Base-by-base conservation (phyloP, 2,797 vertebrate genomes). In the Gambelia wislizenii region DNA sequence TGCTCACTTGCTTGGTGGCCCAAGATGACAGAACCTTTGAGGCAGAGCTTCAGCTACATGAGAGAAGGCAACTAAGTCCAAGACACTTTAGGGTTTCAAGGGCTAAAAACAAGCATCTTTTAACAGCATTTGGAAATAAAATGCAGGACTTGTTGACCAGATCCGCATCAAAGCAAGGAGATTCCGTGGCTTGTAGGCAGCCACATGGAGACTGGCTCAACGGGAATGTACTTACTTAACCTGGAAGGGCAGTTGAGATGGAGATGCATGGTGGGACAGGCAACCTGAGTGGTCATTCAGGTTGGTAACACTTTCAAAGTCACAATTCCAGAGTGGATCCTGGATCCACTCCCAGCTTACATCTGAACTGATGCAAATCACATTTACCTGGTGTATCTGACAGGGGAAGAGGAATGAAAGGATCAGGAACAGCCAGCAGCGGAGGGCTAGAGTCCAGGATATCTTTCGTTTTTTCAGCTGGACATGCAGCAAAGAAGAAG, bases 381-480 rank as follows among this genome's bases (percentile, higher is more conserved):
- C 36, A 86, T 91, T 98, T 98, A 98, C 98, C 98, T 97, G 98
- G 98, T 0, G 97, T 93, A 79, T 98, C 98, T 10, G 97, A 98
- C 69, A 98, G 95, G 0, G 98, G 96, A 33, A 97, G 97, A 96
- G 97, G 94, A 96, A 95, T 92, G 94, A 98, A 98, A 95, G 98
- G 97, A 95, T 98, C 98, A 83, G 98, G 97, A 86, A 98, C 97
- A n/a, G 93, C 96, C 94, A 99, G 95, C 93, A 98, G 97, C 4
- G 97, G 88, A 83, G 97, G 95, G 94, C 95, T 97, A 52, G 97
- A 90, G 87, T 98, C 98, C 95, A 97, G 96, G 91, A 97, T 96
- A 88, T 97, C 97, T 97, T 97, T 96, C 61, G 97, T 94, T 96
- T 97, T 98, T 91, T 98, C 97, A 95, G 95, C 97, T 98, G 96